Evolutionary conservation across 2,888 invertebrate species (phyloP).

Genomic region (Sipha maydis): DNA sequence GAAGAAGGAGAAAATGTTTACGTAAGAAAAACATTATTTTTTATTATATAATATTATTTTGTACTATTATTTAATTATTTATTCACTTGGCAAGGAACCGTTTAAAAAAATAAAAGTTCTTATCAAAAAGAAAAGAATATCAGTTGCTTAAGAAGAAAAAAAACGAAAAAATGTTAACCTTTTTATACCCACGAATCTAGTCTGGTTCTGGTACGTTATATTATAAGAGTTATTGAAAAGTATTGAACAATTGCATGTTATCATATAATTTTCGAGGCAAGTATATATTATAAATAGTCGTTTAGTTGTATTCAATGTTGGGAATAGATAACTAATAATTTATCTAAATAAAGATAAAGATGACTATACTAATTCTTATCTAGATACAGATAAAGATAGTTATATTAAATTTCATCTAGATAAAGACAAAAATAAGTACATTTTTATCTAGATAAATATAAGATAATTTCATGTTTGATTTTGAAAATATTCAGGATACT

Average conservation of each 20-base stretch:
- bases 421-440: too few relatives aligned
- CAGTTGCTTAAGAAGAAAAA: background rate
- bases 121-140: background rate
- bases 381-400: too few relatives aligned
- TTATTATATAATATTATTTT: slow-evolving; percentile 37
- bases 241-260: background rate
- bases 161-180: background rate
- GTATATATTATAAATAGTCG: too few relatives aligned
- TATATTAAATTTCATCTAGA: too few relatives aligned
- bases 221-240: background rate
- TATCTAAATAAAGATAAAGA: too few relatives aligned
- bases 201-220: background rate
- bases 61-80: slow-evolving; percentile 29
- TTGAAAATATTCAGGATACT: too few relatives aligned
- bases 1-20: slow-evolving; percentile 27
- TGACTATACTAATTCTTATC: too few relatives aligned
- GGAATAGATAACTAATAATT: too few relatives aligned
- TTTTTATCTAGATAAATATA: too few relatives aligned
- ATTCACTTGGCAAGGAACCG: background rate
- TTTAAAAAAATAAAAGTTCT: background rate
- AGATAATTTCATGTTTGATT: too few relatives aligned
- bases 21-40: slow-evolving; percentile 39
- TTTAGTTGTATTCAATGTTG: too few relatives aligned
- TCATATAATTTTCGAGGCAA: background rate
- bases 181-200: background rate